Percentiles rank a stretch among this genome's conserved stretches.
These are phyloP conservation scores for Prunella fulvescens DNA, from an alignment of 2,113 vertebrate genomes.

Conservation along the genomic window DNA sequence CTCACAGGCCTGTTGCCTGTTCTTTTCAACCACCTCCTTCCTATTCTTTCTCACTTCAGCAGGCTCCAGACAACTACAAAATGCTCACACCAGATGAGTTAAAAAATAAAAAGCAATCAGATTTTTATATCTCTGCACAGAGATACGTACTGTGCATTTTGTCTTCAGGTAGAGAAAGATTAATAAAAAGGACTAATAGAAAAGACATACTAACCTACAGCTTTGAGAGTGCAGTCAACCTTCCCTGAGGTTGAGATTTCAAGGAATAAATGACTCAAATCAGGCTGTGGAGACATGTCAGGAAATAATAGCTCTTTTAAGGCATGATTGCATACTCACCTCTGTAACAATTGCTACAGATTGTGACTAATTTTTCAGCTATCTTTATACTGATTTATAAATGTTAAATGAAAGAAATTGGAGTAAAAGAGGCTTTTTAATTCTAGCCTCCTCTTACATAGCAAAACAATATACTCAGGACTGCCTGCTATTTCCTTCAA, in stretches of 20 bases:
- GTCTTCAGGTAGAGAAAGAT: background rate
- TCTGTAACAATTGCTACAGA: constrained; percentile 17
- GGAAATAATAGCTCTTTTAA: constrained; percentile 24
- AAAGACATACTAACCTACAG: background rate
- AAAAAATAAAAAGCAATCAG: background rate
- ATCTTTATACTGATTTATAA: background rate
- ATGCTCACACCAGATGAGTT: background rate
- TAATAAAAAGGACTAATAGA: background rate
- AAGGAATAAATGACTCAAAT: constrained; percentile 17
- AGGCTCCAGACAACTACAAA: background rate
- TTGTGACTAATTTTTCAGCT: background rate
- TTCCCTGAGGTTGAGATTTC: background rate
- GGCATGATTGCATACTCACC: background rate
- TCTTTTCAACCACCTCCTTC: background rate
- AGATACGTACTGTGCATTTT: background rate
- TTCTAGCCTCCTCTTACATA: background rate
- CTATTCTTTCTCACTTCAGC: background rate
- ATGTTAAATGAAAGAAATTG: background rate
- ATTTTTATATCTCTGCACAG: background rate
- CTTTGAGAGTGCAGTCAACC: background rate
- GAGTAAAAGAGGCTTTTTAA: background rate
- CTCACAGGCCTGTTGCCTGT: background rate
- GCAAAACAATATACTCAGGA: background rate
- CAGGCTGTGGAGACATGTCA: background rate
- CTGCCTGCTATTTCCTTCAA: background rate